phyloP scores from a whole-genome alignment of 2,113 vertebrate species.

The Pseudois nayaur region DNA sequence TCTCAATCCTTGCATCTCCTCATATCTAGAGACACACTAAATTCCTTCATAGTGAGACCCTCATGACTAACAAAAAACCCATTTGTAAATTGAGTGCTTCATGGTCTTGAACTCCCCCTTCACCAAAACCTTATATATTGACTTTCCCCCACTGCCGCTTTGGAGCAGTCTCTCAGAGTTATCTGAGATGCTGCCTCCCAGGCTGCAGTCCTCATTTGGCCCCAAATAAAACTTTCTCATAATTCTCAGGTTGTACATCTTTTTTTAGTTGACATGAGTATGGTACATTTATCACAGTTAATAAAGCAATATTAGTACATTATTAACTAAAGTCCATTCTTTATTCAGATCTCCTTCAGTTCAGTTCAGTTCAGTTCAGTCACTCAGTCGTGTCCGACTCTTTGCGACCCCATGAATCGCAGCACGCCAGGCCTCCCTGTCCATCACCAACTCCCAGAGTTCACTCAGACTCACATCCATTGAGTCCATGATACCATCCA shows the following conservation, averaged over 20 bases:
- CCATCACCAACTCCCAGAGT: too few relatives aligned
- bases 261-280: background rate
- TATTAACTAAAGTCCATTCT: background rate
- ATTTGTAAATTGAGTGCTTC: background rate
- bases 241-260: background rate
- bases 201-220: background rate
- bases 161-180: background rate
- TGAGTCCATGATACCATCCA: too few relatives aligned
- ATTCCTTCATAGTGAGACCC: background rate
- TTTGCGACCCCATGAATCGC: too few relatives aligned
- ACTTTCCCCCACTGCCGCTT: background rate
- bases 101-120: background rate
- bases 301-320: background rate
- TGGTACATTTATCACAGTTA: background rate
- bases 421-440: too few relatives aligned
- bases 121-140: background rate
- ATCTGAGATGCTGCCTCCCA: background rate
- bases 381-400: too few relatives aligned
- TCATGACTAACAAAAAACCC: background rate
- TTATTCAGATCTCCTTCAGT: background rate
- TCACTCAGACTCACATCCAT: too few relatives aligned
- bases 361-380: too few relatives aligned
- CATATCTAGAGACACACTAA: background rate
- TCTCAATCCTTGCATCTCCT: background rate
- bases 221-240: background rate